Conservation (phyloP, 2,888 invertebrate genomes). For the Ethmia dodecea region DNA sequence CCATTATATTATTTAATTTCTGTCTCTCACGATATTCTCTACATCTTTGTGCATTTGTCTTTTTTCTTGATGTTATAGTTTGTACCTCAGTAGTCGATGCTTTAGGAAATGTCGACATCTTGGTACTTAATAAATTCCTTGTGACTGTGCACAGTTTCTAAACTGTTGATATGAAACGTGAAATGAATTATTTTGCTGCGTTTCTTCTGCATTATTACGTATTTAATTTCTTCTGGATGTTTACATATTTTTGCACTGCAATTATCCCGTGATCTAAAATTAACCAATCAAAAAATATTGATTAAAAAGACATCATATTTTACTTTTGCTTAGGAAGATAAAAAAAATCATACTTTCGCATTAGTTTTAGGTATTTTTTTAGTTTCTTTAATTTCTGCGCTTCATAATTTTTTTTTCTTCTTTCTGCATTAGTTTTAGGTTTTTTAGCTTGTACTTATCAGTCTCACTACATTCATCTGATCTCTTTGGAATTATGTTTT, state of each 20-base stretch:
- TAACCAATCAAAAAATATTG: conserved; percentile 21
- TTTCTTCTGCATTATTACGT: conserved; percentile 11
- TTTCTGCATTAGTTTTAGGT: conserved; percentile 27
- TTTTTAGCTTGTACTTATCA: conserved; percentile 24
- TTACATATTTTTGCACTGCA: conserved; percentile 17
- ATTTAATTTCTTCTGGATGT: conserved; percentile 15
- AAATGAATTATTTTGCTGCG: conserved; percentile 11
- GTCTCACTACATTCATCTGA: conserved; percentile 25
- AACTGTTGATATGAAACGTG: conserved; percentile 13
- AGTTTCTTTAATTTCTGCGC: conserved; percentile 25
- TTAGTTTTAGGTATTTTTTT: conserved; percentile 25
- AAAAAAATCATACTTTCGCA: conserved; percentile 12
- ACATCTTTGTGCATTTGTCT: conserved; percentile 29
- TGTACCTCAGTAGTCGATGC: conserved; percentile 23
- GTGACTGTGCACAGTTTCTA: conserved; percentile 7
- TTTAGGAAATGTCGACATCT: conserved; percentile 12
- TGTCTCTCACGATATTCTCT: conserved; percentile 29
- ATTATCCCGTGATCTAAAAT: conserved; percentile 18
- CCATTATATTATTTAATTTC: conserved; percentile 26
- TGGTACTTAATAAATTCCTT: conserved; percentile 4
- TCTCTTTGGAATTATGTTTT: conserved; percentile 27
- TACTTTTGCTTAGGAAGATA: conserved; percentile 19
- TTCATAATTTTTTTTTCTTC: conserved; percentile 25
- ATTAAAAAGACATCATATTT: conserved; percentile 20
- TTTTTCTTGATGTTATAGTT: conserved; percentile 21